phyloP scores from a whole-genome alignment of 2,888 invertebrate species.

The Nephrotoma appendiculata region DNA sequence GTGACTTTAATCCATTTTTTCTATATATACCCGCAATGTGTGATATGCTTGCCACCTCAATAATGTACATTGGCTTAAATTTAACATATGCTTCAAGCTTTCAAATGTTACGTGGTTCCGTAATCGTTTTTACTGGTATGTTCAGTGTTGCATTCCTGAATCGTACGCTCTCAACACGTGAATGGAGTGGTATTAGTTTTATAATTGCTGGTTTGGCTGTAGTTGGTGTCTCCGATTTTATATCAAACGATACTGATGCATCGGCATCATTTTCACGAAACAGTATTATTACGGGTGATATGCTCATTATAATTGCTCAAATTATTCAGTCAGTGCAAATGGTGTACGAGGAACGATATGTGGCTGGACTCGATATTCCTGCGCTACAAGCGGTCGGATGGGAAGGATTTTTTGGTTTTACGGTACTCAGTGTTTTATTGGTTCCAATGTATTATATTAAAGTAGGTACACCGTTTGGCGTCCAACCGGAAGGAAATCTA shows the following conservation, averaged over 20 bases:
- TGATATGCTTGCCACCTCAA: constrained; percentile 76
- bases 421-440: constrained; percentile 44
- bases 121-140: constrained; percentile 79
- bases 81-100: constrained; percentile 89
- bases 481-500: constrained; percentile 56
- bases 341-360: constrained; percentile 88
- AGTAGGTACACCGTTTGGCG: constrained; percentile 59
- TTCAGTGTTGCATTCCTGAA: constrained; percentile 71
- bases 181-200: constrained; percentile 63
- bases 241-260: constrained; percentile 20
- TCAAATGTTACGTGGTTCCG: constrained; percentile 85
- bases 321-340: constrained; percentile 80
- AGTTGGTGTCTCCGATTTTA: constrained; percentile 63
- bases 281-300: constrained; percentile 67
- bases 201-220: constrained; percentile 56
- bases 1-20: constrained; percentile 62
- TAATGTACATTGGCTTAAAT: constrained; percentile 83
- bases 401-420: constrained; percentile 74
- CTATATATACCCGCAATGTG: constrained; percentile 77
- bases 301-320: constrained; percentile 58
- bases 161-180: constrained; percentile 43
- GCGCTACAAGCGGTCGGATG: constrained; percentile 86
- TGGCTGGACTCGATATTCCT: constrained; percentile 70
- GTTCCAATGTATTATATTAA: constrained; percentile 71
- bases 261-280: constrained; percentile 41